Evolutionary conservation across 1,140 invertebrate genomes (phyloP).

Genomic region (Samia ricini): DNA sequence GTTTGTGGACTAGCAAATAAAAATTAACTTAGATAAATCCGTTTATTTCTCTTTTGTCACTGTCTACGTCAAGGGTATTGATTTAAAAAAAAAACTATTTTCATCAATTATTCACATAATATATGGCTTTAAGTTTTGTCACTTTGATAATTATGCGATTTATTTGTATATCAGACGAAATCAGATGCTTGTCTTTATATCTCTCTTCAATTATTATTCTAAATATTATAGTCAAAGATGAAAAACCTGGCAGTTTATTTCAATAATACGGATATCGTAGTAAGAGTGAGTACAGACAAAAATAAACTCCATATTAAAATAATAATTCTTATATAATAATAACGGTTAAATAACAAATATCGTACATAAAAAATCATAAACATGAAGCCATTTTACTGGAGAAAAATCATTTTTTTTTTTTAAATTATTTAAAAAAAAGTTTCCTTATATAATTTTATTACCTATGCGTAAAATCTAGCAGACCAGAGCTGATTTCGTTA

Average conservation of each 20-base stretch:
- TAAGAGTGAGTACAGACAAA: conserved; percentile 64
- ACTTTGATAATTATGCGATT: no score
- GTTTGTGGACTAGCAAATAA: conserved; percentile 75
- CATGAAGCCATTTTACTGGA: conserved; percentile 64
- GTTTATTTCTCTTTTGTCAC: conserved; percentile 38
- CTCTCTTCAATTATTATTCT: neutral
- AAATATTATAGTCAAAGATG: conserved; percentile 7
- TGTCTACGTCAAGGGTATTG: neutral
- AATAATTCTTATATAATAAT: conserved; percentile 39
- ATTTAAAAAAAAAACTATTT: no score
- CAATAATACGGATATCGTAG: conserved; percentile 62
- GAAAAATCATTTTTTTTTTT: conserved; percentile 65
- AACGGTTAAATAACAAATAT: conserved; percentile 50
- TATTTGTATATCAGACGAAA: neutral
- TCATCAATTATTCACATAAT: no score
- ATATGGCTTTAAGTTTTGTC: no score
- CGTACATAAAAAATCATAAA: conserved; percentile 57
- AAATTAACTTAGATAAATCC: conserved; percentile 64
- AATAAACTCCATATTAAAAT: conserved; percentile 45
- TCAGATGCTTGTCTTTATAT: neutral
- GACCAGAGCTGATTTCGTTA: conserved; percentile 54
- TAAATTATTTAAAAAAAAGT: conserved; percentile 60
- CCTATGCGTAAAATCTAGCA: conserved; percentile 66
- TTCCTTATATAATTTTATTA: conserved; percentile 62
- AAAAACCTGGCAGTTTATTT: conserved; percentile 72